phyloP scores from a whole-genome alignment of 2,888 invertebrate species.

The Lithosia quadra region DNA sequence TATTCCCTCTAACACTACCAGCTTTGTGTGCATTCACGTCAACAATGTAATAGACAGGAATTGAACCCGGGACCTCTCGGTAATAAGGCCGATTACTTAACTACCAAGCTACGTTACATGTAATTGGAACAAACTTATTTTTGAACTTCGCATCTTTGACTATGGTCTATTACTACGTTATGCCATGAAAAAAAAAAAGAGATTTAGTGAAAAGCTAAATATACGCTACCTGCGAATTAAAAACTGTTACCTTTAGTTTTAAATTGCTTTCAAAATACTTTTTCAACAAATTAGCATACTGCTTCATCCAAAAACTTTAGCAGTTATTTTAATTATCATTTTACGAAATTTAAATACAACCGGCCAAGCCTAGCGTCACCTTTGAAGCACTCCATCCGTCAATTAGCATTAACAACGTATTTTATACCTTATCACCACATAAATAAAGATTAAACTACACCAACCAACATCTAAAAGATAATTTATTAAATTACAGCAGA shows the following conservation, averaged over 20 bases:
- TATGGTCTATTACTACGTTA: too few species aligned
- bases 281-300: conserved; percentile 46
- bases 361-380: conserved; percentile 59
- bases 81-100: too few species aligned
- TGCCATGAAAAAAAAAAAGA: too few species aligned
- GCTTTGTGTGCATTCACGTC: too few species aligned
- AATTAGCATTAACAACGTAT: conserved; percentile 45
- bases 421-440: conserved; percentile 45
- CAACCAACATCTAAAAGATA: conserved; percentile 46
- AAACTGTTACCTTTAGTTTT: background rate
- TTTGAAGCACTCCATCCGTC: conserved; percentile 58
- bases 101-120: too few species aligned
- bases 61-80: too few species aligned
- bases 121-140: too few species aligned
- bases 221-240: background rate
- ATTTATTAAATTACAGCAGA: conserved; percentile 54
- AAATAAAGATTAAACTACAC: conserved; percentile 47
- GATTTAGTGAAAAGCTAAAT: background rate
- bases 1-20: too few species aligned
- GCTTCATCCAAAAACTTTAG: conserved; percentile 49
- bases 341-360: conserved; percentile 59
- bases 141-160: too few species aligned
- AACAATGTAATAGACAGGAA: too few species aligned
- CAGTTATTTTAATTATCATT: conserved; percentile 55
- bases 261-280: conserved; percentile 12